phyloP scores from a whole-genome alignment of 2,113 vertebrate genomes.

The Eublepharis macularius region DNA sequence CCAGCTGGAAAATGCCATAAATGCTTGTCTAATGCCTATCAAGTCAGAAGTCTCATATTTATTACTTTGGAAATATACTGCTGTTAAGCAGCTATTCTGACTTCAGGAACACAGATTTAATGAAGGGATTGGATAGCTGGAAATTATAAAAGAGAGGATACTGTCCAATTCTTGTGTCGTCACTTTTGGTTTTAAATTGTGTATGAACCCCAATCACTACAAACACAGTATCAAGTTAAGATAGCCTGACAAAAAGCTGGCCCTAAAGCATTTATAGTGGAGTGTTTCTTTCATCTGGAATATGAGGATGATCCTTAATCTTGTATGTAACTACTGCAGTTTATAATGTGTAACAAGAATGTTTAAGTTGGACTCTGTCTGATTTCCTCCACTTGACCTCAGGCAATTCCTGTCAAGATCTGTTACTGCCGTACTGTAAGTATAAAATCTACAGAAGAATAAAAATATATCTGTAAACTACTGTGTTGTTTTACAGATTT shows the following conservation, averaged over 20 bases:
- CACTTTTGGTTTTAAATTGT: neutral
- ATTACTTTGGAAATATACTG: conserved; percentile 62
- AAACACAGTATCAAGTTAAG: neutral
- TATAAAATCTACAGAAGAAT: neutral
- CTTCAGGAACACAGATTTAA: conserved; percentile 2
- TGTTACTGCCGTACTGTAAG: neutral
- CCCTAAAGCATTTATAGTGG: neutral
- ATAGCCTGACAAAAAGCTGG: neutral
- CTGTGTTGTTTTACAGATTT: neutral
- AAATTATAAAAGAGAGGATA: conserved; percentile 36
- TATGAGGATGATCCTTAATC: neutral
- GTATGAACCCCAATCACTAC: neutral
- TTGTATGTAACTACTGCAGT: neutral
- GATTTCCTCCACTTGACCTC: neutral
- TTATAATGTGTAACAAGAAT: neutral
- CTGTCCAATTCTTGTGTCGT: neutral
- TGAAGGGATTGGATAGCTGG: conserved; percentile 8
- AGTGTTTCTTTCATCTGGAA: neutral
- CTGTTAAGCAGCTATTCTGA: conserved; percentile 40
- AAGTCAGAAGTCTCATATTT: conserved; percentile 55
- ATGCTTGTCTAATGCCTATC: conserved; percentile 65
- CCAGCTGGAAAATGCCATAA: conserved; percentile 68
- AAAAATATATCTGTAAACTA: neutral
- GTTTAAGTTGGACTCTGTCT: neutral
- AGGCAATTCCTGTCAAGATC: neutral